Evolutionary conservation across 2,113 vertebrate genomes (phyloP).

Genomic region (Camarhynchus parvulus): DNA sequence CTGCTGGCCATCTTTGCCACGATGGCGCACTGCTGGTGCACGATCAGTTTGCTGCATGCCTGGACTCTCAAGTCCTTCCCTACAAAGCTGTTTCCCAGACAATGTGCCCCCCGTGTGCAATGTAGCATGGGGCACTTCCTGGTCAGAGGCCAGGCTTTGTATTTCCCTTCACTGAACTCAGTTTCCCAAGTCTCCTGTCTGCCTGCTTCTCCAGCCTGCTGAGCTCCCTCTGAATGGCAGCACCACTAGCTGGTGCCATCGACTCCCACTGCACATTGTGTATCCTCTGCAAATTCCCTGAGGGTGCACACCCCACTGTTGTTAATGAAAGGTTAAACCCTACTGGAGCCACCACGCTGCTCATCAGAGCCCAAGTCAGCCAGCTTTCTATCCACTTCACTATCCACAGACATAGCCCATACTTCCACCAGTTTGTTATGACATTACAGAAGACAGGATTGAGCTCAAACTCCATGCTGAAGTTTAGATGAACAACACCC

Average conservation of each 20-base stretch:
- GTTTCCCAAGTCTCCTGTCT: background rate
- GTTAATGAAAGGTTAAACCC: background rate
- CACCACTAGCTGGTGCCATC: background rate
- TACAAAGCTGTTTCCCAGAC: background rate
- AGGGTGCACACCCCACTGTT: background rate
- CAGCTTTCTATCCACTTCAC: background rate
- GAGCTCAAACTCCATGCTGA: background rate
- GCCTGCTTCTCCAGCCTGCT: fast-evolving
- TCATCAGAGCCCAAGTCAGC: background rate
- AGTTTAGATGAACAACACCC: background rate
- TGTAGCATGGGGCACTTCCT: background rate
- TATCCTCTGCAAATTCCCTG: background rate
- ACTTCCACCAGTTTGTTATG: background rate
- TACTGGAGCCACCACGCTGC: background rate
- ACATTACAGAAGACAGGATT: fast-evolving
- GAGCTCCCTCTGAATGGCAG: background rate
- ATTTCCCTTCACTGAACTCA: background rate
- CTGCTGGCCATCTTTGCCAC: background rate
- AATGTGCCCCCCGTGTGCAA: fast-evolving
- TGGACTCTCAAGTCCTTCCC: background rate
- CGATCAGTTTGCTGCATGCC: fast-evolving
- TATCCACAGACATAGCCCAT: background rate
- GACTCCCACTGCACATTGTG: fast-evolving
- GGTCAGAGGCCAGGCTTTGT: fast-evolving
- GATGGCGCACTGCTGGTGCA: background rate